phyloP scores from a whole-genome alignment of 2,113 vertebrate genomes.

The Chrysemys picta region DNA sequence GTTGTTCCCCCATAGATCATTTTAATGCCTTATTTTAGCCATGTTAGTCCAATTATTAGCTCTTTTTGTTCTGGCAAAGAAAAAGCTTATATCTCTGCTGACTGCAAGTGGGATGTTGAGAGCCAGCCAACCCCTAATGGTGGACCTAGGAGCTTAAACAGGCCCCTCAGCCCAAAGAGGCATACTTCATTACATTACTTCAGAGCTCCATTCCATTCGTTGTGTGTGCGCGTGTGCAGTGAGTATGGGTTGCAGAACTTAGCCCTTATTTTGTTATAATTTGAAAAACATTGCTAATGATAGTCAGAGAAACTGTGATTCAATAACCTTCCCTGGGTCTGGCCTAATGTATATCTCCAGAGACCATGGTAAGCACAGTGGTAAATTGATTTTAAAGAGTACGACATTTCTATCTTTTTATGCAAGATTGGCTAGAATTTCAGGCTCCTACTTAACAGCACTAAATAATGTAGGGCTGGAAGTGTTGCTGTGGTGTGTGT shows the following conservation, averaged over 20 bases:
- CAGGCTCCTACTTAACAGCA: slow-evolving; percentile 42
- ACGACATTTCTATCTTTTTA: slow-evolving; percentile 47
- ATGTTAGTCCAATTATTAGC: neutral
- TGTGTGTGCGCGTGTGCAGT: neutral
- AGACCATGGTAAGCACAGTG: slow-evolving; percentile 14
- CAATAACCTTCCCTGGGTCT: slow-evolving; percentile 47
- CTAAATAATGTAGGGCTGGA: slow-evolving; percentile 2
- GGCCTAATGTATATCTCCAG: slow-evolving; percentile 44
- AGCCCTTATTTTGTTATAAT: slow-evolving; percentile 42
- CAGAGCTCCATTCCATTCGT: neutral
- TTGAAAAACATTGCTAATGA: slow-evolving; percentile 51
- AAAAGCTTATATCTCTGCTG: neutral
- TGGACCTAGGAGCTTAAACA: neutral
- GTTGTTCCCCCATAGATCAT: neutral
- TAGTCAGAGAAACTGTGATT: slow-evolving; percentile 32
- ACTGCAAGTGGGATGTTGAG: neutral
- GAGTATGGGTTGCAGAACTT: neutral
- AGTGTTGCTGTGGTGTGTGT: neutral
- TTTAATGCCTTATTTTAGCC: neutral
- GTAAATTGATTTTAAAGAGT: slow-evolving; percentile 63
- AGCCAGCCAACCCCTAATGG: neutral
- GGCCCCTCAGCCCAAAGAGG: neutral
- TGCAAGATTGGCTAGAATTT: slow-evolving; percentile 52
- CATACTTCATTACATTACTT: neutral
- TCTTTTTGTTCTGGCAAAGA: neutral